Base-by-base conservation (phyloP, 2,113 vertebrate genomes). In the Tinamus guttatus region DNA sequence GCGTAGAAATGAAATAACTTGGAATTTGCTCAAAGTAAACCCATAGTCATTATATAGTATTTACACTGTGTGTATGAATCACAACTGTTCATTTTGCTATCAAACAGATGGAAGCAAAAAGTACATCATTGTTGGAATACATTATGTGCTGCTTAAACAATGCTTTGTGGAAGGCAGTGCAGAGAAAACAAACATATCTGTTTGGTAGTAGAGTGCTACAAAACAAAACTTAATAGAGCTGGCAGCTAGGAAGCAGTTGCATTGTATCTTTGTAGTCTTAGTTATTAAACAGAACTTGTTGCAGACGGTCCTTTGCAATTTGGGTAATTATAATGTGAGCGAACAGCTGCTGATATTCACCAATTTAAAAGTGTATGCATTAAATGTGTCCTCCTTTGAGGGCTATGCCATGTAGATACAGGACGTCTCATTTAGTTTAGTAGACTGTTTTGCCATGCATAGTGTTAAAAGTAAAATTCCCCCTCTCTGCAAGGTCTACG, bases 141-240 rank as follows among this genome's bases (percentile, higher is more conserved):
- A 45, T 88, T n/a, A 78, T 83, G 90, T 75, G 92, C 95, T 86
- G 90, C 90, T 97, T 88, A 93, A 97, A 94, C 95, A 96, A 81
- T 32, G 90, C 94, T 92, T 13, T 5, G 68, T 95, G 92, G 85
- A 84, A 88, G 90, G 92, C 90, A 88, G 68, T 81, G 77, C 76
- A 75, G 73, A 41, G 90, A 69, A 94, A 93, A 96, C 92, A 95
- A 94, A 90, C 95, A 22, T 27, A 51, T n/a, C 94, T 88, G 80
- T 54, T 54, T 80, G 17, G 64, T 19, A 86, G 94, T 45, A 86
- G 93, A 95, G 73, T 75, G 92, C 67, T 85, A 67, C 85, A 78
- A 84, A 94, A n/a, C 90, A 93, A 19, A 78, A 67, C 6, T 86
- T 49, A 63, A 81, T 60, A 45, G 82, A 32, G 79, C 60, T 91